These are phyloP conservation scores for Lymantria monacha DNA, from an alignment of 2,888 invertebrate species.

Conservation along the genomic window DNA sequence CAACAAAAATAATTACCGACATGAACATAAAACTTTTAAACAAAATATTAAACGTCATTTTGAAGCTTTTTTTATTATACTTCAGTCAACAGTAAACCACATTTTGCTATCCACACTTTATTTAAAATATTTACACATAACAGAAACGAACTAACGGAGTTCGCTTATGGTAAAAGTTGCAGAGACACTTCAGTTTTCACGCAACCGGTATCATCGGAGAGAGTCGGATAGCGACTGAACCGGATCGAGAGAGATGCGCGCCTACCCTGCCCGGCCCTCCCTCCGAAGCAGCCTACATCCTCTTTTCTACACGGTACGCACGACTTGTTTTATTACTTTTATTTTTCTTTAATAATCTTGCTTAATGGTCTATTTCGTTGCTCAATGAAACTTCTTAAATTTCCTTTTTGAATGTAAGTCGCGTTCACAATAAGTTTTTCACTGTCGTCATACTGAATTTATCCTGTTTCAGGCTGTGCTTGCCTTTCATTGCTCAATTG, in stretches of 20 bases:
- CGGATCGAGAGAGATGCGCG: constrained; percentile 23
- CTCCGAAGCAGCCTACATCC: constrained; percentile 42
- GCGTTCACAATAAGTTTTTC: constrained; percentile 45
- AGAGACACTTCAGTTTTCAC: constrained; percentile 5
- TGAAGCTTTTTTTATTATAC: constrained; percentile 10
- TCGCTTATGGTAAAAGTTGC: constrained; percentile 39
- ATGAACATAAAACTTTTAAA: constrained; percentile 47
- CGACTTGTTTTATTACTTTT: constrained; percentile 75
- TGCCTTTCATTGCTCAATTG: background rate
- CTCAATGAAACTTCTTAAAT: constrained; percentile 64
- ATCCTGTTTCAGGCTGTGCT: constrained; percentile 5
- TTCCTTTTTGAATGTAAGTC: constrained; percentile 50
- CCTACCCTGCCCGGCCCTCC: constrained; percentile 55
- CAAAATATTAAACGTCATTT: constrained; percentile 45
- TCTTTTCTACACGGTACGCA: constrained; percentile 62
- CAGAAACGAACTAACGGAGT: constrained; percentile 14
- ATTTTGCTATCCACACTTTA: constrained; percentile 28
- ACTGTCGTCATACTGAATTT: constrained; percentile 23
- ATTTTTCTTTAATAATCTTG: constrained; percentile 77
- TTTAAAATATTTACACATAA: constrained; percentile 18
- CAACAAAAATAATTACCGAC: constrained; percentile 43
- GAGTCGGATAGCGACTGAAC: constrained; percentile 58
- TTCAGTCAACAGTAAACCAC: constrained; percentile 30
- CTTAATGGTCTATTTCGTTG: constrained; percentile 71
- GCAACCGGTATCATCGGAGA: constrained; percentile 29